phyloP scores from a whole-genome alignment of 2,888 invertebrate genomes.

The Mycalesis mineus region DNA sequence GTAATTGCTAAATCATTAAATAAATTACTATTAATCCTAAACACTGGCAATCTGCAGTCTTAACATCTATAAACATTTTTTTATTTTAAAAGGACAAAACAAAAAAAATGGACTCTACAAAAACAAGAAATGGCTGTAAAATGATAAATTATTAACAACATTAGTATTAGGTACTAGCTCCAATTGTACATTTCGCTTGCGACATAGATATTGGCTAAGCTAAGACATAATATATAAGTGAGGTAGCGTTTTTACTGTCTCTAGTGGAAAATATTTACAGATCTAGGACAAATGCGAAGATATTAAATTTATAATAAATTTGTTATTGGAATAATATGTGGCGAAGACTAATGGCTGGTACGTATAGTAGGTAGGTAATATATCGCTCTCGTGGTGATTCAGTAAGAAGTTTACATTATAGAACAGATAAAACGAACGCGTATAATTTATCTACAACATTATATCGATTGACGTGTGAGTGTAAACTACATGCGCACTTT shows the following conservation, averaged over 20 bases:
- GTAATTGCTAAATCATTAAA: conserved; percentile 49
- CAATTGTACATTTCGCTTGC: conserved; percentile 32
- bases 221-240: conserved; percentile 71
- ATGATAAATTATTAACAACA: conserved; percentile 12
- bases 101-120: conserved; percentile 6
- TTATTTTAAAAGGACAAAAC: conserved; percentile 13
- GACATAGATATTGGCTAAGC: conserved; percentile 64
- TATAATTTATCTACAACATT: conserved; percentile 50
- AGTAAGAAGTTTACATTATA: conserved; percentile 40
- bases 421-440: conserved; percentile 55
- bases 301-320: conserved; percentile 45
- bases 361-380: conserved; percentile 29
- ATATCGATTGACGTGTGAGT: conserved; percentile 61
- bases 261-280: conserved; percentile 75
- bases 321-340: conserved; percentile 56
- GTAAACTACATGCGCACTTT: conserved; percentile 69
- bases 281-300: conserved; percentile 60
- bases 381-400: conserved; percentile 36
- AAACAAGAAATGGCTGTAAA: conserved; percentile 5
- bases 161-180: conserved; percentile 21
- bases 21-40: conserved; percentile 41
- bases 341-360: conserved; percentile 23
- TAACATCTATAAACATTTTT: conserved; percentile 40
- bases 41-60: conserved; percentile 73
- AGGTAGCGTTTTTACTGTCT: conserved; percentile 77